Percentiles rank a stretch among this genome's conserved stretches.
phyloP scores from a whole-genome alignment of 2,113 vertebrate genomes.

The Scytalopus superciliaris region DNA sequence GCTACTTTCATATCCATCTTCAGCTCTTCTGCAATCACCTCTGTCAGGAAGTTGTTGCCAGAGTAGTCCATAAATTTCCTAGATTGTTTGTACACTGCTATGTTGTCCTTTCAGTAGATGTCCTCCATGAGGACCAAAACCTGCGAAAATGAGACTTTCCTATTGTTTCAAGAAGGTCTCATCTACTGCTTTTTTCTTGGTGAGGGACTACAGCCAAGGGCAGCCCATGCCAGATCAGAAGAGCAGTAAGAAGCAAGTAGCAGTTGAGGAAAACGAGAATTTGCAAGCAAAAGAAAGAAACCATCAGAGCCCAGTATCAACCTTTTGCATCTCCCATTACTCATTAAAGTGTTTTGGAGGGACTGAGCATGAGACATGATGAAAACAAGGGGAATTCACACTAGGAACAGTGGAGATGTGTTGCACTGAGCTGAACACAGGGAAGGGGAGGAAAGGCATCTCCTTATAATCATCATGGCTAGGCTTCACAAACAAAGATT shows the following conservation, averaged over 20 bases:
- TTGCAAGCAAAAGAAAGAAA: neutral
- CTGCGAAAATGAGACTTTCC: neutral
- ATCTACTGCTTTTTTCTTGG: neutral
- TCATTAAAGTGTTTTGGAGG: neutral
- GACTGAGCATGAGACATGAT: neutral
- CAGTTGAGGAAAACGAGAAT: neutral
- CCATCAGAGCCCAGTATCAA: neutral
- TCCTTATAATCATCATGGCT: no score
- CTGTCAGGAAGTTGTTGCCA: neutral
- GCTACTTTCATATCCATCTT: neutral
- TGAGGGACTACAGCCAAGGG: neutral
- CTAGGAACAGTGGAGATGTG: neutral
- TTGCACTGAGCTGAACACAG: neutral
- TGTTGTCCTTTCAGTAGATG: neutral
- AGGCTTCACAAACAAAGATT: no score
- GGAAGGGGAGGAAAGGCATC: neutral
- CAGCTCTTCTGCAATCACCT: neutral
- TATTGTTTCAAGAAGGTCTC: neutral
- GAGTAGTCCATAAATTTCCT: neutral
- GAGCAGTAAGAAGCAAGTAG: neutral
- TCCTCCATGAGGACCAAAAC: neutral
- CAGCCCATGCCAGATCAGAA: rapidly evolving
- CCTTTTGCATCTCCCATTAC: neutral
- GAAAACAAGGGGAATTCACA: neutral
- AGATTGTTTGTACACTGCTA: neutral